A percentile compares a stretch with the other conserved stretches of the same genome.
phyloP scores from a whole-genome alignment of 2,113 vertebrate species.

The Eublepharis macularius region DNA sequence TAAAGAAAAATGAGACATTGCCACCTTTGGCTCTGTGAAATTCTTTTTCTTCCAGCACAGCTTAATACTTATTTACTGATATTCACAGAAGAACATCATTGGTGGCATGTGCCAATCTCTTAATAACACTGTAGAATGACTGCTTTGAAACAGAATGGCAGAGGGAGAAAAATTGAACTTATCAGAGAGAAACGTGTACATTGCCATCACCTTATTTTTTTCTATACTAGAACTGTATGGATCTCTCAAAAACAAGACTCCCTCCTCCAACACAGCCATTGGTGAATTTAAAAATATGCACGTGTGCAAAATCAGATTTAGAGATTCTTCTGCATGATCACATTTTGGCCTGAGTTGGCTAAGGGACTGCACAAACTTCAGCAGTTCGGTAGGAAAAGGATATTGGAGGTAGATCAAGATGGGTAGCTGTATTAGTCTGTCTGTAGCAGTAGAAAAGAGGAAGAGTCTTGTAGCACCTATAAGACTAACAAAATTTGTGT shows the following conservation, averaged over 20 bases:
- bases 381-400: not conserved
- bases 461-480: too few relatives aligned
- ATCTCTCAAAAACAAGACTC: slow-evolving; percentile 4
- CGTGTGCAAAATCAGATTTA: slow-evolving; percentile 9
- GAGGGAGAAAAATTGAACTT: slow-evolving; percentile 11
- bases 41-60: slow-evolving; percentile 7
- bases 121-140: slow-evolving; percentile 21
- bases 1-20: not conserved
- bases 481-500: too few relatives aligned
- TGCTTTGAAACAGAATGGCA: slow-evolving; percentile 7
- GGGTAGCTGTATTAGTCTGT: too few relatives aligned
- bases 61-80: slow-evolving; percentile 6
- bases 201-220: not conserved
- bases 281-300: not conserved
- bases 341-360: slow-evolving; percentile 11
- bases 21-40: not conserved
- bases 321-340: not conserved
- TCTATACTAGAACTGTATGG: not conserved
- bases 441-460: too few relatives aligned
- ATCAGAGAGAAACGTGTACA: not conserved
- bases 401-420: too few relatives aligned
- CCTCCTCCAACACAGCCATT: not conserved
- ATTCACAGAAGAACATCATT: slow-evolving; percentile 22
- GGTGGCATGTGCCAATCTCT: not conserved
- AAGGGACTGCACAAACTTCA: slow-evolving; percentile 6